Conservation (phyloP, 2,888 invertebrate species). For the Brassicogethes aeneus region DNA sequence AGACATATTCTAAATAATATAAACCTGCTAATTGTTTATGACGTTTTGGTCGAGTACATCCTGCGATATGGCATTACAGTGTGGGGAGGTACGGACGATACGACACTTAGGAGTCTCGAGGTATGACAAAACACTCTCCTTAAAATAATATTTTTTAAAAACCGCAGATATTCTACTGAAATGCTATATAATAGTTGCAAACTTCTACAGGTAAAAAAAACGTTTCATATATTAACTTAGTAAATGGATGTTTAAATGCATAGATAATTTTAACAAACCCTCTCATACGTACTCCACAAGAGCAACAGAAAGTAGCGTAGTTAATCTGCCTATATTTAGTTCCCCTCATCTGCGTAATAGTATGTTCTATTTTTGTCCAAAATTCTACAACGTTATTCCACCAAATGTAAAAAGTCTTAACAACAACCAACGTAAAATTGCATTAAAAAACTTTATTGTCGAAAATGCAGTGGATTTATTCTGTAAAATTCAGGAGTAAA, state of each 20-base stretch:
- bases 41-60: background rate
- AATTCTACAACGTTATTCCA: constrained; percentile 1
- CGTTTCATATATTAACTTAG: background rate
- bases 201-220: too few relatives aligned
- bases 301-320: too few relatives aligned
- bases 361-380: background rate
- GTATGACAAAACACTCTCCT: background rate
- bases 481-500: too few relatives aligned
- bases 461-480: too few relatives aligned
- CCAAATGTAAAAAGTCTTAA: background rate
- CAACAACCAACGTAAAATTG: too few relatives aligned
- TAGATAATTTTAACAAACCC: too few relatives aligned
- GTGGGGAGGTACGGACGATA: background rate
- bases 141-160: background rate
- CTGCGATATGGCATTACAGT: background rate
- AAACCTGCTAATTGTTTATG: too few relatives aligned
- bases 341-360: background rate
- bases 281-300: too few relatives aligned
- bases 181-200: too few relatives aligned
- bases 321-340: background rate
- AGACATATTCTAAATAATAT: too few relatives aligned
- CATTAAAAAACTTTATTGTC: too few relatives aligned
- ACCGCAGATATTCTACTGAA: background rate
- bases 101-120: constrained; percentile 1
- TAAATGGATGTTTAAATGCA: background rate